A percentile compares a stretch with the other conserved stretches of the same genome.
These are phyloP conservation scores for Cyprinodon variegatus DNA, from an alignment of 2,113 vertebrate species.

Conservation along the genomic window DNA sequence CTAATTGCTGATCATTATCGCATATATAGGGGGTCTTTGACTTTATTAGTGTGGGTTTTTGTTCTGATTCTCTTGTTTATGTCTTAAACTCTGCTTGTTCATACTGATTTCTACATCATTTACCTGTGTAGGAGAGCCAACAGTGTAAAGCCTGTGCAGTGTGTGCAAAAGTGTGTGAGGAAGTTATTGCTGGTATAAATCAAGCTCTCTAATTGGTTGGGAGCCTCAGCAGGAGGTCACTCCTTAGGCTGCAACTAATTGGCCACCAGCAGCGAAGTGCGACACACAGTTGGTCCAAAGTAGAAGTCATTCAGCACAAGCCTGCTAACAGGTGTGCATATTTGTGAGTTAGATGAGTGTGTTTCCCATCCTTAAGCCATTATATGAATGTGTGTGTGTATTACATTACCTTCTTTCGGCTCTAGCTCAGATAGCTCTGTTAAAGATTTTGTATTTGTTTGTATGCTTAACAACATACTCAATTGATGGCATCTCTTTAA, in stretches of 20 bases:
- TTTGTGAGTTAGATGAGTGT: slow-evolving; percentile 5
- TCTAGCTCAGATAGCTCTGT: background rate
- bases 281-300: slow-evolving; percentile 40
- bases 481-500: background rate
- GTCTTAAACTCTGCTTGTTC: slow-evolving; percentile 13
- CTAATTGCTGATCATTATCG: slow-evolving; percentile 57
- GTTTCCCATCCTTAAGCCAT: background rate
- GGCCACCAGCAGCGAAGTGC: slow-evolving; percentile 58
- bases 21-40: slow-evolving; percentile 23
- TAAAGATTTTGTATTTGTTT: background rate
- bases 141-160: slow-evolving; percentile 5
- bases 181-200: slow-evolving; percentile 67
- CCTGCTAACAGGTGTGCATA: slow-evolving; percentile 61
- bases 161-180: slow-evolving; percentile 27
- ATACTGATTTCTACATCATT: slow-evolving; percentile 7
- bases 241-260: slow-evolving; percentile 69
- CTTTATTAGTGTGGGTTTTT: slow-evolving; percentile 11
- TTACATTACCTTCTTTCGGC: slow-evolving; percentile 8
- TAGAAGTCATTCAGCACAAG: slow-evolving; percentile 38
- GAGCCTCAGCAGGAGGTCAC: slow-evolving; percentile 59
- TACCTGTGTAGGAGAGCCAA: slow-evolving; percentile 11
- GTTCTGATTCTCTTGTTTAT: slow-evolving; percentile 4
- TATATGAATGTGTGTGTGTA: background rate
- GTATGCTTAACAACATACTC: background rate
- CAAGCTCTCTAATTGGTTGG: slow-evolving; percentile 72